Base-by-base conservation (phyloP, 1,140 invertebrate species). In the Nephotettix cincticeps region DNA sequence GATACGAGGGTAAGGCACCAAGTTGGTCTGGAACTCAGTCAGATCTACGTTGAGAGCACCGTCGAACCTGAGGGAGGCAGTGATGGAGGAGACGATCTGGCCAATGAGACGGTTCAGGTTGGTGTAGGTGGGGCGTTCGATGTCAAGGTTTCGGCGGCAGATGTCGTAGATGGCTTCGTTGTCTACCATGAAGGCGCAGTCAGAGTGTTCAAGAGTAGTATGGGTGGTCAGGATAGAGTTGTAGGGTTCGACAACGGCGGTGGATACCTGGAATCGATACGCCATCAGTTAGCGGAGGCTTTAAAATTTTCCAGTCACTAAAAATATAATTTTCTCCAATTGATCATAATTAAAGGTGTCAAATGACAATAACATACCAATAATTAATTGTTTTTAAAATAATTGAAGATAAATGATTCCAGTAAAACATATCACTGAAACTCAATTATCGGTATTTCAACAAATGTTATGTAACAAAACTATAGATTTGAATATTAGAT, bases 41-140 rank as follows among this genome's bases (percentile, higher is more conserved):
- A 96, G 84, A 81, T 96, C 94, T 61, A 93, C 92, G 81, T 94
- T 96, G 19, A 95, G 85, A 61, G 93, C 92, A 79, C 93, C 93
- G 81, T 95, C 93, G 81, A 96, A 96, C 75, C 93, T 86, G 40
- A 90, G 79, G 3, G 82, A 81, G 73, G 84, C 86, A 0, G 86
- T 88, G 71, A 88, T 88, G 9, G 86, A 88, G 17, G 84, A 86
- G 30, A 88, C 86, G 61, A 88, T 86, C 77, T 88, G 87, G 1
- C 85, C 86, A 64, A 88, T 87, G 23, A 89, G 77, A 64, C 88
- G 78, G 76, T 89, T 89, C 43, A 90, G 77, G 77, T 88, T 90
- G 11, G 87, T 89, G 77, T 89, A 89, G 2, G 86, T 87, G 0
- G 88, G 88, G 25, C 87, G 75, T 47, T 87, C 85, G 63, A 89